These are phyloP conservation scores for Heliconius ismenius DNA, from an alignment of 2,888 invertebrate genomes.

Conservation along the genomic window DNA sequence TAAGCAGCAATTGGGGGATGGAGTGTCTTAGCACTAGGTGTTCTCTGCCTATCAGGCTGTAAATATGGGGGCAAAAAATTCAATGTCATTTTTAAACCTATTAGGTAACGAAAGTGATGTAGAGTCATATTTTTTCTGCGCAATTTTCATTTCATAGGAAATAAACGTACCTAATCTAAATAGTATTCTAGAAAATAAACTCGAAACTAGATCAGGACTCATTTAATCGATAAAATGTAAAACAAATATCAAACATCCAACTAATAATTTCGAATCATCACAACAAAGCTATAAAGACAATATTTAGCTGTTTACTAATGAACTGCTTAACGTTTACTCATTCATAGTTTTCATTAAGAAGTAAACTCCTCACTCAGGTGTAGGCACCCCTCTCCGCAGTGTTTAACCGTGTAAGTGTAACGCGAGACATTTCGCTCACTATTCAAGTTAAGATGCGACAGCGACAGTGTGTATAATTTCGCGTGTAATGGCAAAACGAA, in stretches of 20 bases:
- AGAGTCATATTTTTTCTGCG: too few species aligned
- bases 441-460: constrained; percentile 28
- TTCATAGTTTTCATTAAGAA: constrained; percentile 19
- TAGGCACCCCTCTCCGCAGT: constrained; percentile 1
- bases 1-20: background rate
- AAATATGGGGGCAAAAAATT: too few species aligned
- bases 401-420: constrained; percentile 25
- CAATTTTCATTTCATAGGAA: too few species aligned
- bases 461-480: constrained; percentile 25
- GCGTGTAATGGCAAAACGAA: constrained; percentile 27
- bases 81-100: too few species aligned
- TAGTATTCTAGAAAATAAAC: too few species aligned
- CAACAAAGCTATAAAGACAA: background rate
- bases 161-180: too few species aligned
- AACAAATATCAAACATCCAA: background rate
- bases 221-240: background rate
- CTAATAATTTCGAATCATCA: background rate
- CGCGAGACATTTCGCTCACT: constrained; percentile 18
- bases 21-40: too few species aligned
- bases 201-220: too few species aligned
- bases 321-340: constrained; percentile 18
- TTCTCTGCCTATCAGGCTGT: too few species aligned
- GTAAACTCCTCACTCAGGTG: constrained; percentile 15
- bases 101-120: too few species aligned
- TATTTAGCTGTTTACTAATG: constrained; percentile 11